phyloP scores from a whole-genome alignment of 1,140 invertebrate species.

The Bombus breviceps region DNA sequence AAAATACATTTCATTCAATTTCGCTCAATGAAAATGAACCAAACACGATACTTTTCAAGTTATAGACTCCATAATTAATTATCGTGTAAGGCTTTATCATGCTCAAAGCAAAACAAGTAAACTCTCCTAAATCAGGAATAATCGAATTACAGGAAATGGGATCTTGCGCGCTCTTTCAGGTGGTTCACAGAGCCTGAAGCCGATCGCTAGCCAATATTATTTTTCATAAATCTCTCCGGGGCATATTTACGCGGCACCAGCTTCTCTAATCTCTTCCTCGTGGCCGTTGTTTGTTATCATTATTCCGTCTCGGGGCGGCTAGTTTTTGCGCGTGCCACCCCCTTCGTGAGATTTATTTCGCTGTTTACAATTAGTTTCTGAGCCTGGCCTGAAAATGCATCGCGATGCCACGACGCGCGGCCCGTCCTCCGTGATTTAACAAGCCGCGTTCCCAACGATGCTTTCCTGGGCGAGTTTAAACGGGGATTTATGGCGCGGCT shows the following conservation, averaged over 20 bases:
- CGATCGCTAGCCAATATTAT: constrained; percentile 17
- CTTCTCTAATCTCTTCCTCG: constrained; percentile 11
- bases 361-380: constrained; percentile 27
- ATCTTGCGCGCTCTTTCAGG: not conserved
- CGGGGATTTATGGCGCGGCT: not conserved
- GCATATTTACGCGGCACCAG: not conserved
- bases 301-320: constrained; percentile 7
- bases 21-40: no score
- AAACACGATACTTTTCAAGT: no score
- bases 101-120: not conserved
- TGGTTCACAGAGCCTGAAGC: not conserved
- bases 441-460: constrained; percentile 19
- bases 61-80: no score
- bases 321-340: not conserved
- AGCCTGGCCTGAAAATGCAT: constrained; percentile 4
- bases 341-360: constrained; percentile 22
- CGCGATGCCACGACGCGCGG: not conserved
- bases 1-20: no score
- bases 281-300: constrained; percentile 28
- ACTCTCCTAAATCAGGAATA: not conserved
- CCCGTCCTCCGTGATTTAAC: constrained; percentile 13
- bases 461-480: constrained; percentile 6
- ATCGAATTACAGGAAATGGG: not conserved
- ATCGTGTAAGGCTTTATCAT: no score
- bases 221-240: constrained; percentile 32